These are phyloP conservation scores for Sclerodermus sp. DNA, from an alignment of 2,888 invertebrate species.

Conservation along the genomic window DNA sequence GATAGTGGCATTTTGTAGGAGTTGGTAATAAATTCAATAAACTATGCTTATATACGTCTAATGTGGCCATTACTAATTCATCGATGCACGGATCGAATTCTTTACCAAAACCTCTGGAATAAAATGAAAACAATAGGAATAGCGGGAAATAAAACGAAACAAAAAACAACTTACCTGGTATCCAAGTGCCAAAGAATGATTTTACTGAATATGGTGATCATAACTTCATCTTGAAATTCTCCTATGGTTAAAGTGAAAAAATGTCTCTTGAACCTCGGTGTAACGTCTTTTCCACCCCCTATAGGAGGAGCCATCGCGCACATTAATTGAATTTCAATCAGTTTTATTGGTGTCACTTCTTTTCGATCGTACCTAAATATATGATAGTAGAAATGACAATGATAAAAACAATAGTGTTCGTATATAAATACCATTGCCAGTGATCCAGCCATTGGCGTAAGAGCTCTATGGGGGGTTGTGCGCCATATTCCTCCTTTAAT, in stretches of 20 bases:
- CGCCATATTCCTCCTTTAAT: constrained; percentile 83
- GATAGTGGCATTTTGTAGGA: constrained; percentile 90
- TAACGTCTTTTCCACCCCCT: constrained; percentile 80
- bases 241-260: constrained; percentile 85
- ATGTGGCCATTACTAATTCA: constrained; percentile 82
- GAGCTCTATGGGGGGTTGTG: constrained; percentile 92
- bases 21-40: constrained; percentile 84
- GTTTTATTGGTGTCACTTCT: constrained; percentile 74
- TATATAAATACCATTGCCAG: constrained; percentile 68
- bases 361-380: constrained; percentile 80
- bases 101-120: constrained; percentile 76
- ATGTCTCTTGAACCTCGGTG: constrained; percentile 83
- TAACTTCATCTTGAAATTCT: constrained; percentile 83
- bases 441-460: constrained; percentile 90
- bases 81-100: constrained; percentile 92
- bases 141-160: neutral
- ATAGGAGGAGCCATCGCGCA: constrained; percentile 84
- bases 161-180: constrained; percentile 66
- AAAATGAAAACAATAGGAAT: constrained; percentile 1
- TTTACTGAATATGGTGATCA: constrained; percentile 83
- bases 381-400: too few relatives aligned
- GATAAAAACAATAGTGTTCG: neutral
- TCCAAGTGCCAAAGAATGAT: constrained; percentile 95
- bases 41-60: constrained; percentile 84
- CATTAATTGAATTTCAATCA: constrained; percentile 76